Base-by-base conservation (phyloP, 2,797 vertebrate species). In the Diceros bicornis region DNA sequence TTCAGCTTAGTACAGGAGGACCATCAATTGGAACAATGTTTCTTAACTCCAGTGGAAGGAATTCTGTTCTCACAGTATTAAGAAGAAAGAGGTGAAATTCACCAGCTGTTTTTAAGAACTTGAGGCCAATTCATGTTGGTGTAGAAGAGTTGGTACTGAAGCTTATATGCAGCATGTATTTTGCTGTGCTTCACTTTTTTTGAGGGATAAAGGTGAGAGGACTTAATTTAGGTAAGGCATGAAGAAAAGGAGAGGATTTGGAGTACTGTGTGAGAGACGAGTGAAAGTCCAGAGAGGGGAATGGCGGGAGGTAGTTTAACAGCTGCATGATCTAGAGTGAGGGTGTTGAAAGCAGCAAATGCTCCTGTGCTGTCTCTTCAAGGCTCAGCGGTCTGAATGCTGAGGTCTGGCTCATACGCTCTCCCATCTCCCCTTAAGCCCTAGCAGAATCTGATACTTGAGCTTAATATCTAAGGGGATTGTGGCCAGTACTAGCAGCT, bases 291-390 rank as follows among this genome's bases (percentile, higher is more conserved):
- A 4, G 50, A 75, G 59, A 29, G 75, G 9, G 18, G 20, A 50
- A 32, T 20, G 37, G 1, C 20, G 8, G 6, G 21, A n/a, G 7
- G 37, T 2, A 25, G 32, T 29, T 52, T 83, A 34, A 59, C 6
- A 18, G 13, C 14, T 16, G 0, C 14, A 0, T 0, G 32, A 27
- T 20, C 27, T 8, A 21, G 50, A 78, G 29, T 0, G 13, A 29
- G 7, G 5, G 25, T 7, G 17, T n/a, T 4, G 23, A 18, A 27
- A 50, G 25, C 6, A 9, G 6, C 6, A n/a, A 25, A 9, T 11
- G 0, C 2, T 57, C 27, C 55, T 47, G 44, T 18, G 1, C 0
- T 14, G 20, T 3, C 4, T 74, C 37, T 21, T 25, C 20, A 21
- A 29, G 82, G 21, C 7, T 44, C 52, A 4, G 0, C 1, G 4